Base-by-base conservation (phyloP, 2,888 invertebrate genomes). In the Bombylius major region DNA sequence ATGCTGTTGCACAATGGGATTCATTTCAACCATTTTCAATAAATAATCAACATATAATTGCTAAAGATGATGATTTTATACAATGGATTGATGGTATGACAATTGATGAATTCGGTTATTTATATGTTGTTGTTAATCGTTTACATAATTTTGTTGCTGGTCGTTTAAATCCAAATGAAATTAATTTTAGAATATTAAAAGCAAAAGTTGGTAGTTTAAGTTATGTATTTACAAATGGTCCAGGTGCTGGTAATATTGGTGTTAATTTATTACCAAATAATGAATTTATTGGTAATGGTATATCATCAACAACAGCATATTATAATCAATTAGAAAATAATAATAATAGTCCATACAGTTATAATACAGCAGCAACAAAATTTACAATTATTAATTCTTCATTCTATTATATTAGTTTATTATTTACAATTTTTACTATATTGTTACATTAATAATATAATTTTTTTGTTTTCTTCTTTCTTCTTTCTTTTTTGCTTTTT, bases 1-100 rank as follows among this genome's bases (percentile, higher is more conserved):
- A 83, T 60, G 82, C 84, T 32, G 80, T 88, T 51, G 82, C 82
- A 13, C 80, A 79, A 71, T 87, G 87, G 85, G 82, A 87, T 68
- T 80, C 81, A 0, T 77, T 76, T 34, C 69, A 75, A 33, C 75
- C 79, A 48, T 82, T 83, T 65, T 76, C 75, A 50, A 58, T 61
- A 1, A 73, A 73, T 56, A 81, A 80, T 32, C 83, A 84, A 68
- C 77, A 79, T 47, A 77, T 84, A 34, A 81, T 87, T 58, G 82
- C 84, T 5, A 78, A 81, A 62, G 86, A 87, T 68, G 76, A 79
- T 49, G 78, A 77, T 57, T 81, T 79, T 64, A 79, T 86, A 61
- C 86, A 87, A 68, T 87, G 87, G 87, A 79, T 84, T 1, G 84
- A 83, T 65, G 80, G 84, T 5, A 69, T 73, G 65, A 61, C 64